These are phyloP conservation scores for Ptychochromis oligacanthus DNA, from an alignment of 2,113 vertebrate species.

Conservation along the genomic window DNA sequence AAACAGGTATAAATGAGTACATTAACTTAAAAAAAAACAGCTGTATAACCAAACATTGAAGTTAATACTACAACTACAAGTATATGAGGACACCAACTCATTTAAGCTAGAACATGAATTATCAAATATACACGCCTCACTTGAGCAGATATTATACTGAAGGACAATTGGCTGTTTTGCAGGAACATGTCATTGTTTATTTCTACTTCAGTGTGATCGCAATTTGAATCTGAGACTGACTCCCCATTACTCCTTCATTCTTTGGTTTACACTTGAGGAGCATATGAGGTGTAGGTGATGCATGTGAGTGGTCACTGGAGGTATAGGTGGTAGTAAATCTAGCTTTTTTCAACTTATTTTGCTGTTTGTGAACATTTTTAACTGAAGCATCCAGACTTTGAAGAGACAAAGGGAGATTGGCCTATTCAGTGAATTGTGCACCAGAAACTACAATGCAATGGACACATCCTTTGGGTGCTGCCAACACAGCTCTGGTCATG, in stretches of 20 bases:
- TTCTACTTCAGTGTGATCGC: slow-evolving; percentile 38
- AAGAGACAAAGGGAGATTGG: background rate
- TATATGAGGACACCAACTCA: background rate
- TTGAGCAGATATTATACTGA: background rate
- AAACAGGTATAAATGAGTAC: no score
- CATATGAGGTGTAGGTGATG: fast-evolving
- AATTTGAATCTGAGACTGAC: slow-evolving; percentile 23
- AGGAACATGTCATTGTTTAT: slow-evolving; percentile 42
- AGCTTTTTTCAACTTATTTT: background rate
- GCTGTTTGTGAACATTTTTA: background rate
- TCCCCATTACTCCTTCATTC: background rate
- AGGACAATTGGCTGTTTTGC: slow-evolving; percentile 4
- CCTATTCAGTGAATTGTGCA: background rate
- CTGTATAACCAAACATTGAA: no score
- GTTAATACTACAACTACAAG: no score
- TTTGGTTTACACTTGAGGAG: slow-evolving; percentile 3
- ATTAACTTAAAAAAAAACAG: no score
- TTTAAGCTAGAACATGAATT: background rate
- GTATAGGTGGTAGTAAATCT: background rate
- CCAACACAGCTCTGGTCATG: background rate
- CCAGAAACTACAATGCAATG: no score
- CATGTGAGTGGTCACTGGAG: background rate
- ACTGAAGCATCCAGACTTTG: background rate
- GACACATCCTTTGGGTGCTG: no score
- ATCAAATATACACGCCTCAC: background rate